A percentile compares a stretch with the other conserved stretches of the same genome.
These are phyloP conservation scores for Campylomormyrus tamandua DNA, from an alignment of 2,113 vertebrate genomes.

Conservation along the genomic window DNA sequence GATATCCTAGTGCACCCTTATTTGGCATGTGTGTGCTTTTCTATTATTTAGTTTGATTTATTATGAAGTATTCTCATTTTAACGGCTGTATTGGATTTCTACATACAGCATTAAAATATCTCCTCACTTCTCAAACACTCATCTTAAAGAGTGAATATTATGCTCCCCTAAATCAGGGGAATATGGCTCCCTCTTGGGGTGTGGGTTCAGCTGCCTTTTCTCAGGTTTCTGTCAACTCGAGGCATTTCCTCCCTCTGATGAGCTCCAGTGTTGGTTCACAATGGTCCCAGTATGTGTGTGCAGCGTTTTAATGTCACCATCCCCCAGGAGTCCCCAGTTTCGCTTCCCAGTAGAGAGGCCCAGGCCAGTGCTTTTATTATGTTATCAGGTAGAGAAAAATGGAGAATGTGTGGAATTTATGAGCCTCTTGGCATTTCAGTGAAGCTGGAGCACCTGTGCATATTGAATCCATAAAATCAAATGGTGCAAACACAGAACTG, in stretches of 20 bases:
- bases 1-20: background rate
- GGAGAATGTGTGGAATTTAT: constrained; percentile 30
- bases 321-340: background rate
- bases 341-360: constrained; percentile 20
- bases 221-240: background rate
- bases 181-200: constrained; percentile 23
- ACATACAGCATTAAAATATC: background rate
- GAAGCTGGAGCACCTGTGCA: constrained; percentile 31
- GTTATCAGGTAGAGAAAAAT: constrained; percentile 13
- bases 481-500: no score
- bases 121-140: background rate
- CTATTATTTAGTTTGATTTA: background rate
- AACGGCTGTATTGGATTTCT: background rate
- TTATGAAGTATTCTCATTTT: background rate
- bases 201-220: background rate
- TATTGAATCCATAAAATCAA: constrained; percentile 24
- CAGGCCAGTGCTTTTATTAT: constrained; percentile 19
- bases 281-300: background rate
- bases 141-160: background rate
- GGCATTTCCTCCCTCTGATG: constrained; percentile 21
- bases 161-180: background rate
- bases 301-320: background rate
- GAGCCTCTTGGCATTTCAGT: constrained; percentile 18
- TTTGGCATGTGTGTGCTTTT: background rate
- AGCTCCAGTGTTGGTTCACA: constrained; percentile 21